These are phyloP conservation scores for Drosophila mulleri DNA, from an alignment of 2,888 invertebrate genomes.

Conservation along the genomic window DNA sequence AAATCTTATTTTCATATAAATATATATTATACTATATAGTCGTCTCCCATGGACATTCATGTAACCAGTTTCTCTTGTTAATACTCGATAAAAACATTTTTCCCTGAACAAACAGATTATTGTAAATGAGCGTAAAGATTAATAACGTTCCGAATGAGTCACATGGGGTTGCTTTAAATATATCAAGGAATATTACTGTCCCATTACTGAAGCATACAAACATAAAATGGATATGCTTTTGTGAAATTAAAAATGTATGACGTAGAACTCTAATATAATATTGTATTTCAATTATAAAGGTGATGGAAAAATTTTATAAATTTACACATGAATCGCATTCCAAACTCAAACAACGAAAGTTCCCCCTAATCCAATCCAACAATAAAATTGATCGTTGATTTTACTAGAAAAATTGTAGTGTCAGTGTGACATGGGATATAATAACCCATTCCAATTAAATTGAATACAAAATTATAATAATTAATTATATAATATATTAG, in stretches of 20 bases:
- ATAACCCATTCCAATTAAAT: background rate
- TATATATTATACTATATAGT: background rate
- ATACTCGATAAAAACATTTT: background rate
- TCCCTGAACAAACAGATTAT: background rate
- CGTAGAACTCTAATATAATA: too few relatives aligned
- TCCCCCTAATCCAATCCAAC: background rate
- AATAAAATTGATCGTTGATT: background rate
- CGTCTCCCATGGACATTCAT: background rate
- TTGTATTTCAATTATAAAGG: too few relatives aligned
- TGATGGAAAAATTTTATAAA: too few relatives aligned
- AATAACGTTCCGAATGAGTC: background rate
- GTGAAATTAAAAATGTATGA: too few relatives aligned
- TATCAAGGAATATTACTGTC: background rate
- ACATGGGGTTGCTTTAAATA: background rate
- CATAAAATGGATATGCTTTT: too few relatives aligned
- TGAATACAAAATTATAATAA: background rate
- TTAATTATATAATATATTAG: conserved; percentile 1
- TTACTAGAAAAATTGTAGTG: background rate
- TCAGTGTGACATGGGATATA: conserved; percentile 1
- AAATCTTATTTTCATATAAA: too few relatives aligned
- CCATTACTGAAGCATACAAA: too few relatives aligned
- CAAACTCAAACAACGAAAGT: background rate
- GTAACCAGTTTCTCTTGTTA: background rate
- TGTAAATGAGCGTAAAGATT: background rate
- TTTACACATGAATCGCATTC: background rate